Conservation (phyloP, 2,888 invertebrate species). For the Geophilus truncorum region DNA sequence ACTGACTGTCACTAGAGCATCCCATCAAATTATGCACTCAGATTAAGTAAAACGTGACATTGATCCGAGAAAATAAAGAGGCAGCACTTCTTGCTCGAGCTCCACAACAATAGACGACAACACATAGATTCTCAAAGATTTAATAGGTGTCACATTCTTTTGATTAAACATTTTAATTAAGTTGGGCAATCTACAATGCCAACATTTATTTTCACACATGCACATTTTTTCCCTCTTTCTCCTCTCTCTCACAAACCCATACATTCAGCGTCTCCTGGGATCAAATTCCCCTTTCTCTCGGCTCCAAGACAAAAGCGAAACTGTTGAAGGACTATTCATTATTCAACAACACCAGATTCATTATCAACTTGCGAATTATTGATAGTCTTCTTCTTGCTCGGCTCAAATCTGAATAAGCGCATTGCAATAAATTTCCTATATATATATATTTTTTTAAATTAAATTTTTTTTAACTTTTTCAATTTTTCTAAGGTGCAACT, state of each 20-base stretch:
- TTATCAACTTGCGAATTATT: slow-evolving; percentile 7
- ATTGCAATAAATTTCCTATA: slow-evolving; percentile 14
- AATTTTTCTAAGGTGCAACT: neutral
- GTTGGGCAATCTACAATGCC: slow-evolving; percentile 31
- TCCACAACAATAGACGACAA: neutral
- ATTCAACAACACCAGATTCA: slow-evolving; percentile 2
- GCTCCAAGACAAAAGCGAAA: neutral
- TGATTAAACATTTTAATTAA: slow-evolving; percentile 33
- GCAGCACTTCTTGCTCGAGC: neutral
- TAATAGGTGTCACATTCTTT: slow-evolving; percentile 31
- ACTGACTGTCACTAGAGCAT: neutral
- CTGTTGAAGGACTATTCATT: slow-evolving; percentile 20
- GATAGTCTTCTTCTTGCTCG: neutral
- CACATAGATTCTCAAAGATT: slow-evolving; percentile 29
- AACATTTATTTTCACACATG: slow-evolving; percentile 31
- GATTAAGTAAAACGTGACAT: slow-evolving; percentile 16
- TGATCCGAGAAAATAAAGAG: neutral
- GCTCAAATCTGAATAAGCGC: neutral
- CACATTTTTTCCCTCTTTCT: slow-evolving; percentile 15
- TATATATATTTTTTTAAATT: no score
- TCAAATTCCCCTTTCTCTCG: slow-evolving; percentile 9
- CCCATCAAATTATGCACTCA: neutral
- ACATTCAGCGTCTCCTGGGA: neutral
- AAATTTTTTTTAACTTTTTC: neutral
- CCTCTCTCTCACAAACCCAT: slow-evolving; percentile 2